These are phyloP conservation scores for Chrysotoxum bicinctum DNA, from an alignment of 2,888 invertebrate genomes.

Conservation along the genomic window DNA sequence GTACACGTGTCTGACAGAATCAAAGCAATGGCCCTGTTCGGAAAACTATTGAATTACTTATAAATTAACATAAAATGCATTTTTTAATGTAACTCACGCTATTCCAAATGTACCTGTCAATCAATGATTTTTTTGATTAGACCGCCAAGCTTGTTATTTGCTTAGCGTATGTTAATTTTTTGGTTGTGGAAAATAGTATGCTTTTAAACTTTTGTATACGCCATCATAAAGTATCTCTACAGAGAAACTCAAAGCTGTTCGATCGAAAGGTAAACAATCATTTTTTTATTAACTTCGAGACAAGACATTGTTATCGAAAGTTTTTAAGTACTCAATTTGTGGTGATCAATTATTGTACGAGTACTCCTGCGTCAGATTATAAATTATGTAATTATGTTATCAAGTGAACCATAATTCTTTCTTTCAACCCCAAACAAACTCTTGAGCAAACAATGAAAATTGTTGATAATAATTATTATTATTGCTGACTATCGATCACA, in stretches of 20 bases:
- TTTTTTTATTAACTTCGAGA: not conserved
- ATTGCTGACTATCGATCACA: too few species aligned
- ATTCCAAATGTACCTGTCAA: constrained; percentile 4
- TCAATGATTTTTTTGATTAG: not conserved
- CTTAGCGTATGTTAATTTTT: constrained; percentile 1
- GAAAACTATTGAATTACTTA: not conserved
- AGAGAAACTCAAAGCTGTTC: not conserved
- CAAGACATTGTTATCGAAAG: not conserved
- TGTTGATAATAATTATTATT: too few species aligned
- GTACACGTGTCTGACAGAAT: not conserved
- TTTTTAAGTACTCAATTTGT: not conserved
- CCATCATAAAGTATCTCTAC: too few species aligned
- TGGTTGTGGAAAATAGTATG: not conserved
- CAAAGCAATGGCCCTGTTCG: not conserved
- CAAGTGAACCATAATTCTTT: not conserved
- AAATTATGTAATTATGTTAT: not conserved
- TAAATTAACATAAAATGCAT: not conserved
- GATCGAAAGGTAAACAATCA: not conserved
- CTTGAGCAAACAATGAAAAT: not conserved
- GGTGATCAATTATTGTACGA: not conserved
- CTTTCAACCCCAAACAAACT: not conserved
- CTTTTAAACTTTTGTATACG: not conserved
- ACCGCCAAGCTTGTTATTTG: not conserved
- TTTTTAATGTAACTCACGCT: not conserved
- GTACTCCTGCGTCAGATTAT: not conserved